Conservation (phyloP, 1,140 invertebrate genomes). For the Muscidifurax raptorellus region DNA sequence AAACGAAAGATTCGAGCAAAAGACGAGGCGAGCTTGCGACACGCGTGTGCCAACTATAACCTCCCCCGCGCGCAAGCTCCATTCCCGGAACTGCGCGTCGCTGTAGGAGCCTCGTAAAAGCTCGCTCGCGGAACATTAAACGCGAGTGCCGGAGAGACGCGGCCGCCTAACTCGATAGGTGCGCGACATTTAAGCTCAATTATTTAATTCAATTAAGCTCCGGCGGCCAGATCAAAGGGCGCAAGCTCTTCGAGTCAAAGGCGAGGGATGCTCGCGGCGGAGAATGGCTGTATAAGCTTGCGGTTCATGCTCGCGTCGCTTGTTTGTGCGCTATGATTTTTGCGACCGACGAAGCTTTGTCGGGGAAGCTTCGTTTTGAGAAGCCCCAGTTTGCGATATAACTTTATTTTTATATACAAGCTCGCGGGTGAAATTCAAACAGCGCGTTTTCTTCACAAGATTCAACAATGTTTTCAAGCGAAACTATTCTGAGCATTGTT, state of each 20-base stretch:
- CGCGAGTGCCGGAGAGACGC: background rate
- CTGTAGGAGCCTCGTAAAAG: background rate
- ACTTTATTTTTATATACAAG: too few species aligned
- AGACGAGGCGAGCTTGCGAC: background rate
- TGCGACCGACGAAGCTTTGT: too few species aligned
- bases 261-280: background rate
- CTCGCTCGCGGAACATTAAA: constrained; percentile 11
- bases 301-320: background rate
- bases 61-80: background rate
- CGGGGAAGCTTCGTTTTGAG: too few species aligned
- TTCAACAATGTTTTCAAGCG: background rate
- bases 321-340: too few species aligned
- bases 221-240: background rate
- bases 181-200: constrained; percentile 31
- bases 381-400: too few species aligned
- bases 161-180: background rate
- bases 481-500: constrained; percentile 9
- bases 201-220: constrained; percentile 21
- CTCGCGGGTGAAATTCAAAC: too few species aligned
- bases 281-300: too few species aligned
- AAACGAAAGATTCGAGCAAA: background rate
- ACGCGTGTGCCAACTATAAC: background rate
- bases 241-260: background rate
- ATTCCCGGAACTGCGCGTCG: background rate
- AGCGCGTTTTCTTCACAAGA: too few species aligned